Conservation (phyloP, 2,113 vertebrate species). For the Psammodynastes pulverulentus region DNA sequence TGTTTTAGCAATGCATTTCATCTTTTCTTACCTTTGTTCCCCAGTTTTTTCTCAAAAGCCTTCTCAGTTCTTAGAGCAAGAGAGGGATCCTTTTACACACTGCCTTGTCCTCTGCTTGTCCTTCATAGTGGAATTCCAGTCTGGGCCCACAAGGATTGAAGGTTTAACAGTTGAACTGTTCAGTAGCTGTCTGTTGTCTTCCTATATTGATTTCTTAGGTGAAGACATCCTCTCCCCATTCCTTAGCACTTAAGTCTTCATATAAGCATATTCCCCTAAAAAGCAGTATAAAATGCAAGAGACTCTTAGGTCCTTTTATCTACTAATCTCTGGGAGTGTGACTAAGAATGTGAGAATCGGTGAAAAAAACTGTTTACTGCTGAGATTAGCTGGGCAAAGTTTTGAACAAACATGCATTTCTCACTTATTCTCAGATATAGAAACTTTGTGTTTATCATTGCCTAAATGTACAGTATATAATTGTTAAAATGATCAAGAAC, state of each 20-base stretch:
- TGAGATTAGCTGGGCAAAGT: neutral
- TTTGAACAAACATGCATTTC: neutral
- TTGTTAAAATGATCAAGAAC: neutral
- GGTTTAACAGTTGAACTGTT: neutral
- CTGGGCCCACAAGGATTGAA: neutral
- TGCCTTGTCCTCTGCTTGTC: neutral
- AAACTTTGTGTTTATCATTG: neutral
- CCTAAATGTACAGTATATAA: neutral
- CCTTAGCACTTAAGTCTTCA: neutral
- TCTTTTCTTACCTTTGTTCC: neutral
- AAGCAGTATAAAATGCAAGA: neutral
- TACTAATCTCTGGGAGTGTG: neutral
- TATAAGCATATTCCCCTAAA: neutral
- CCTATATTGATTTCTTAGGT: neutral
- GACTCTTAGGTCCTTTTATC: neutral
- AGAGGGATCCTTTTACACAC: neutral
- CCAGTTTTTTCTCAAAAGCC: neutral
- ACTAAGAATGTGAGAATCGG: neutral
- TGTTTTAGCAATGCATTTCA: neutral
- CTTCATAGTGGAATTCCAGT: neutral
- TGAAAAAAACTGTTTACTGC: neutral
- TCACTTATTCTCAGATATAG: neutral
- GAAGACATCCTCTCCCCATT: neutral
- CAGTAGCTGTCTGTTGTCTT: neutral
- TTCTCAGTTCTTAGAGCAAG: neutral